Evolutionary conservation across 1,140 invertebrate genomes (phyloP).

Genomic region (Psilanteris sp.): DNA sequence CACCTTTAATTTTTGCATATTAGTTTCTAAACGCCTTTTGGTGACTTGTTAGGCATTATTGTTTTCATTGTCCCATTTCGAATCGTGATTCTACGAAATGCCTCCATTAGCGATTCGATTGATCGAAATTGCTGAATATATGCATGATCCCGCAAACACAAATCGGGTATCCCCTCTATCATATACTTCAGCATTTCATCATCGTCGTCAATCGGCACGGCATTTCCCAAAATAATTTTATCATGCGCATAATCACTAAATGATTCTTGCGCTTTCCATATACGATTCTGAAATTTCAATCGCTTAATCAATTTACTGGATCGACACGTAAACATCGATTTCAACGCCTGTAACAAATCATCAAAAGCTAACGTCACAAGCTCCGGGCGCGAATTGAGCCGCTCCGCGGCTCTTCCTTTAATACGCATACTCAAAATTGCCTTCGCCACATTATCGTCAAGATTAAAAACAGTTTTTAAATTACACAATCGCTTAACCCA

Average conservation of each 20-base stretch:
- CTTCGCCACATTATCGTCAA: no score
- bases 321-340: background rate
- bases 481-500: no score
- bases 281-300: slow-evolving; percentile 6
- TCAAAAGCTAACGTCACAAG: no score
- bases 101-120: background rate
- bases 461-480: no score
- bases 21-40: background rate
- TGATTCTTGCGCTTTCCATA: slow-evolving; percentile 9
- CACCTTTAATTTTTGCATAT: no score
- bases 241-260: slow-evolving; percentile 30
- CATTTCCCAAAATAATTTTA: slow-evolving; percentile 26
- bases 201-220: slow-evolving; percentile 2
- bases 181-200: slow-evolving; percentile 1
- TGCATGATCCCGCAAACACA: background rate
- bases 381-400: no score
- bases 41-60: background rate
- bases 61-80: background rate
- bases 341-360: no score
- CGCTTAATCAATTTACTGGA: background rate
- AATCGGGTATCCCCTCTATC: slow-evolving; percentile 16
- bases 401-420: no score
- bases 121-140: background rate
- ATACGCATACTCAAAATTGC: no score
- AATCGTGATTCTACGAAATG: background rate